phyloP scores from a whole-genome alignment of 2,113 vertebrate genomes.

The Collichthys lucidus region DNA sequence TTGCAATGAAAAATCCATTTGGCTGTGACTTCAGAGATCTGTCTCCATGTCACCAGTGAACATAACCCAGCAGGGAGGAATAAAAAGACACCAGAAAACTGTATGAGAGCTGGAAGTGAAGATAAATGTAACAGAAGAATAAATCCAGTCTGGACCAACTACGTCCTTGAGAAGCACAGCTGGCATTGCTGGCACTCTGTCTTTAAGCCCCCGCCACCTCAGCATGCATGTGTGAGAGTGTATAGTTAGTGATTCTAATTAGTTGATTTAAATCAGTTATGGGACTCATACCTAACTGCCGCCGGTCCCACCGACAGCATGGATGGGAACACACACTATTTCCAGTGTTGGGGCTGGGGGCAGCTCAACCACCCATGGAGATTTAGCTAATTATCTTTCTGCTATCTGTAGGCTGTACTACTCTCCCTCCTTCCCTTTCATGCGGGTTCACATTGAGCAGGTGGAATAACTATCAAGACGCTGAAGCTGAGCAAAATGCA shows the following conservation, averaged over 20 bases:
- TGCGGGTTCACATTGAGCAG: slow-evolving; percentile 17
- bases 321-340: slow-evolving; percentile 60
- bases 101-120: background rate
- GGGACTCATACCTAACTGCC: slow-evolving; percentile 61
- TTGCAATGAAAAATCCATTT: slow-evolving; percentile 28
- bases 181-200: background rate
- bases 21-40: slow-evolving; percentile 18
- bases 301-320: slow-evolving; percentile 63
- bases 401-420: slow-evolving; percentile 54
- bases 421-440: slow-evolving; percentile 1
- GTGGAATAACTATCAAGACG: slow-evolving; percentile 29
- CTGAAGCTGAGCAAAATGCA: slow-evolving; percentile 6
- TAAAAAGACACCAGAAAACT: slow-evolving; percentile 3
- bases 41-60: background rate
- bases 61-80: background rate
- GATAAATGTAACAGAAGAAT: background rate
- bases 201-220: background rate
- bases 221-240: slow-evolving; percentile 8
- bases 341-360: slow-evolving; percentile 59
- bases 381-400: slow-evolving; percentile 76
- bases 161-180: background rate
- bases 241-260: slow-evolving; percentile 64
- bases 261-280: slow-evolving; percentile 72
- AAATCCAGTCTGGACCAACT: background rate
- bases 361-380: slow-evolving; percentile 64